phyloP scores from a whole-genome alignment of 2,113 vertebrate species.

The Myiagra hebetior region DNA sequence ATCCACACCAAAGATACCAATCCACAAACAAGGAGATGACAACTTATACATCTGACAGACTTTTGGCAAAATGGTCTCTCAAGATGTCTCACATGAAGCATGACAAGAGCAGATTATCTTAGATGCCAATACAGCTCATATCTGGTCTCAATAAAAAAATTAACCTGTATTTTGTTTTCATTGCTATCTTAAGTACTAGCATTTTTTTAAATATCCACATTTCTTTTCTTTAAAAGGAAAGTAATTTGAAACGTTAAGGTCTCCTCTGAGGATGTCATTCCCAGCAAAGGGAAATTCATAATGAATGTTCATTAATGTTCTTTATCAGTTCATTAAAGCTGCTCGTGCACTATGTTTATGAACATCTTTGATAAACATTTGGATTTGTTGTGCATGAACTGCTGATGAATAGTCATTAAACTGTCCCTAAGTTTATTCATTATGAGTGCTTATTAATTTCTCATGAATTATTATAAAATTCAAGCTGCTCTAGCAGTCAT shows the following conservation, averaged over 20 bases:
- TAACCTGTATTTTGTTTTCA: background rate
- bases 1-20: background rate
- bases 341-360: constrained; percentile 52
- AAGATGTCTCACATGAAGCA: background rate
- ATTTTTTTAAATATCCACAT: background rate
- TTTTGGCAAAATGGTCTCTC: background rate
- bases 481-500: constrained; percentile 31
- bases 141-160: background rate
- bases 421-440: constrained; percentile 66
- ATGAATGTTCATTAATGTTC: constrained; percentile 63
- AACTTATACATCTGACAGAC: background rate
- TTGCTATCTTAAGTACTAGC: background rate
- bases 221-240: background rate
- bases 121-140: background rate
- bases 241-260: background rate
- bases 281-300: constrained; percentile 42
- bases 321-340: constrained; percentile 66
- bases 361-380: constrained; percentile 72
- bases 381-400: constrained; percentile 67
- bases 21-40: background rate
- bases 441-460: constrained; percentile 64
- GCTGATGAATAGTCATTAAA: constrained; percentile 70
- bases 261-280: background rate
- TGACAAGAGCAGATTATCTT: background rate
- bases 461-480: constrained; percentile 66